A percentile compares a stretch with the other conserved stretches of the same genome.
Evolutionary conservation across 23 tunicate species (phyloP).

Genomic region (Styela plicata): DNA sequence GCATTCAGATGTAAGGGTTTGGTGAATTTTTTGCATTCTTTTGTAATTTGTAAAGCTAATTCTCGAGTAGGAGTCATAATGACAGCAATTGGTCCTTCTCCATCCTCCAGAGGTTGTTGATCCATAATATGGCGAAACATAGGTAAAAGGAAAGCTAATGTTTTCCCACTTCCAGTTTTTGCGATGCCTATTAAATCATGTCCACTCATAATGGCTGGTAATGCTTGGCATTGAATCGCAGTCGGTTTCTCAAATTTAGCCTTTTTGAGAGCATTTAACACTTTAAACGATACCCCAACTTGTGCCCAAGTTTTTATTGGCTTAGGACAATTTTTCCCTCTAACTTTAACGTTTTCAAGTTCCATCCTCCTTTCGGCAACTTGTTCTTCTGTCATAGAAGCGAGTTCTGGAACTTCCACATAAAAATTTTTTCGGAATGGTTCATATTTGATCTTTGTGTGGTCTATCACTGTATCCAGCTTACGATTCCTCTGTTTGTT

Average conservation of each 20-base stretch:
- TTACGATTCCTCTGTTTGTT: conserved; percentile 67
- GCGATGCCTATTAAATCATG: conserved; percentile 97
- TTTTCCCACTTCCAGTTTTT: conserved; percentile 99
- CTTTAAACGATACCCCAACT: conserved; percentile 87
- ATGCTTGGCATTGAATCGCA: conserved; percentile 94
- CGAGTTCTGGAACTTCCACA: conserved; percentile 92
- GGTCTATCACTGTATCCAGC: conserved; percentile 82
- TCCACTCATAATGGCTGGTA: conserved; percentile 99
- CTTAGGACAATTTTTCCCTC: conserved; percentile 96
- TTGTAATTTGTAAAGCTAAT: conserved; percentile 91
- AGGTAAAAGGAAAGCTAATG: conserved; percentile 93
- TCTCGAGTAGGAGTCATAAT: conserved; percentile 98
- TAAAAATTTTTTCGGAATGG: conserved; percentile 81
- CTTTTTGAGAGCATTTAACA: conserved; percentile 79
- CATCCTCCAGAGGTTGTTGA: conserved; percentile 84
- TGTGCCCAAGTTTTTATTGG: conserved; percentile 98
- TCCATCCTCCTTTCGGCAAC: conserved; percentile 68
- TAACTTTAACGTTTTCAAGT: conserved; percentile 86
- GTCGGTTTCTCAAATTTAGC: conserved; percentile 95
- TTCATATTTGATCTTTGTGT: conserved; percentile 80
- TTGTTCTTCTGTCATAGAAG: conserved; percentile 71
- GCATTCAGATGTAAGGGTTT: conserved; percentile 62
- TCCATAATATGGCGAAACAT: conserved; percentile 95
- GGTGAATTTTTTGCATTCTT: conserved; percentile 95
- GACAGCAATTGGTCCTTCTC: conserved; percentile 94